A percentile compares a stretch with the other conserved stretches of the same genome.
phyloP scores from a whole-genome alignment of 2,888 invertebrate species.

The Lymantria monacha region DNA sequence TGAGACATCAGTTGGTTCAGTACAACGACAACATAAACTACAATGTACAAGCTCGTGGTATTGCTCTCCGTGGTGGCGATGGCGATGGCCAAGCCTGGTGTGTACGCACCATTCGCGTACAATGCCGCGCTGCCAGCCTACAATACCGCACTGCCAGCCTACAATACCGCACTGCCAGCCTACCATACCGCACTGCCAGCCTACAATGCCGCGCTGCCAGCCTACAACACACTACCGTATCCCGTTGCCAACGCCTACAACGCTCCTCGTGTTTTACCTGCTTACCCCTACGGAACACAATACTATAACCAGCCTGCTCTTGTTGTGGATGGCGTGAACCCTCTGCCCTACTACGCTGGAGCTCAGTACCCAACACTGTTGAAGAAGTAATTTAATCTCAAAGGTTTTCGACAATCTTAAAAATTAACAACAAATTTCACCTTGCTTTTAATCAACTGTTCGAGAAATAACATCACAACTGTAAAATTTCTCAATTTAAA shows the following conservation, averaged over 20 bases:
- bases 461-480: too few relatives aligned
- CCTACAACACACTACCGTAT: constrained; percentile 33
- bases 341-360: constrained; percentile 50
- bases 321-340: constrained; percentile 65
- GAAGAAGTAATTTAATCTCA: not conserved
- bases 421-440: too few relatives aligned
- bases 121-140: constrained; percentile 31
- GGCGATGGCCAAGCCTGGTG: constrained; percentile 77
- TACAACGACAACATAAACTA: constrained; percentile 67
- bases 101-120: constrained; percentile 55
- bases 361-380: constrained; percentile 45
- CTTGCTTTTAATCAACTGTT: too few relatives aligned
- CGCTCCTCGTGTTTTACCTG: constrained; percentile 31
- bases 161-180: constrained; percentile 24
- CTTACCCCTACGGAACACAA: constrained; percentile 45
- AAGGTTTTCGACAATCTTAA: too few relatives aligned
- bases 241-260: too few relatives aligned
- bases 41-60: constrained; percentile 81
- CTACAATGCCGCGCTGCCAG: constrained; percentile 30
- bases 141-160: not conserved
- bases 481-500: too few relatives aligned
- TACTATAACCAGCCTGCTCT: constrained; percentile 70
- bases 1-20: constrained; percentile 63
- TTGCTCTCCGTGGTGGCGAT: constrained; percentile 83
- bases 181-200: constrained; percentile 36